These are phyloP conservation scores for Aplodontia rufa DNA, from an alignment of 2,113 vertebrate species.

Conservation along the genomic window DNA sequence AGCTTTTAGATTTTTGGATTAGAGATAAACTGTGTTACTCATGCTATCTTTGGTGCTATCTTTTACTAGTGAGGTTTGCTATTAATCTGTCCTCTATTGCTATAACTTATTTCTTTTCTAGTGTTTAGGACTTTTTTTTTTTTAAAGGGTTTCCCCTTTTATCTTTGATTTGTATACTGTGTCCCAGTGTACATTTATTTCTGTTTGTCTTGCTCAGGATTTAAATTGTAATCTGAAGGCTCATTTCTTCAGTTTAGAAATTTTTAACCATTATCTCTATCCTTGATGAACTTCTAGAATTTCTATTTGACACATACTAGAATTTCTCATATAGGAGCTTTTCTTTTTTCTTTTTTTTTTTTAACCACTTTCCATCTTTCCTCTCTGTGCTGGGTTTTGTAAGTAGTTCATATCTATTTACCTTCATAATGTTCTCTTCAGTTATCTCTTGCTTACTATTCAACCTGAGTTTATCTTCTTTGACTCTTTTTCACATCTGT, in stretches of 20 bases:
- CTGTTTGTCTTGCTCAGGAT: not conserved
- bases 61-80: too few relatives aligned
- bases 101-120: too few relatives aligned
- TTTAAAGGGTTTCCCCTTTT: too few relatives aligned
- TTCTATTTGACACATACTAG: not conserved
- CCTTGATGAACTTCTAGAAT: not conserved
- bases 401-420: not conserved
- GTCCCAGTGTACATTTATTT: not conserved
- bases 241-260: slow-evolving; percentile 6
- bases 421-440: not conserved
- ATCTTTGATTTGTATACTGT: too few relatives aligned
- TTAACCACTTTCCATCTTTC: not conserved
- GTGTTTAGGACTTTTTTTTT: too few relatives aligned
- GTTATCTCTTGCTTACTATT: not conserved
- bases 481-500: not conserved
- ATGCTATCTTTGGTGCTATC: too few relatives aligned
- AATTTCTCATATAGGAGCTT: not conserved
- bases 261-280: not conserved
- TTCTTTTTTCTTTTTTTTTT: slow-evolving; percentile 28
- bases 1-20: too few relatives aligned
- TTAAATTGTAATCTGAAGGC: not conserved
- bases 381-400: not conserved
- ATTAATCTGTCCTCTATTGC: too few relatives aligned
- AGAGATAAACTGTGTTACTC: too few relatives aligned
- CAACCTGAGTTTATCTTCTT: slow-evolving; percentile 3